Conservation (phyloP, 2,797 vertebrate genomes). For the Salmo trutta region DNA sequence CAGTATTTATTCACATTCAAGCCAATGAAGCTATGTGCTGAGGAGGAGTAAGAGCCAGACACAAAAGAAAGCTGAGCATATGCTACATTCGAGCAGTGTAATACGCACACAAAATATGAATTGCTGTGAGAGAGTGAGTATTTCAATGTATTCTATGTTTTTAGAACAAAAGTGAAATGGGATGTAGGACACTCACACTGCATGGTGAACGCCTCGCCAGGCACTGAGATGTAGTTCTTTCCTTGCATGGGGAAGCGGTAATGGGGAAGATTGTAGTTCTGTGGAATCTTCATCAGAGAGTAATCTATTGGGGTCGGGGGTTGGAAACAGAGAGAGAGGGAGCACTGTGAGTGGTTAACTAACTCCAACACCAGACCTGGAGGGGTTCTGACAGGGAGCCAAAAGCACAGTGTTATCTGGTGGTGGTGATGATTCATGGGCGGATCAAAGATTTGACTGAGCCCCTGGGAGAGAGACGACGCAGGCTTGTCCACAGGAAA, state of each 20-base stretch:
- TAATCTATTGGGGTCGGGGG: constrained; percentile 80
- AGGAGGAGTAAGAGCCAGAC: not conserved
- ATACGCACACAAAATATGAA: not conserved
- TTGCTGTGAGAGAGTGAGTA: constrained; percentile 6
- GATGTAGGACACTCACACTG: constrained; percentile 77
- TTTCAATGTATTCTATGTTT: constrained; percentile 3
- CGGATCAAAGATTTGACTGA: constrained; percentile 36
- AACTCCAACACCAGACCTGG: not conserved
- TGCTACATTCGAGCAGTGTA: not conserved
- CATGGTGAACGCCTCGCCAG: constrained; percentile 83
- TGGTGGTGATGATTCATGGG: constrained; percentile 25
- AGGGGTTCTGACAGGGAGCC: constrained; percentile 16
- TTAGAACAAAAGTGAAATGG: not conserved
- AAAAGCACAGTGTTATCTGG: constrained; percentile 12
- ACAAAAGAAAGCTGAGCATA: not conserved
- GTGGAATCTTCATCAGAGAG: constrained; percentile 82
- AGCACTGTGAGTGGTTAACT: constrained; percentile 2
- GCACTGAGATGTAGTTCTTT: constrained; percentile 89
- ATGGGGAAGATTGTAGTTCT: constrained; percentile 74
- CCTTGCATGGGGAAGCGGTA: constrained; percentile 91
- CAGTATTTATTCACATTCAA: constrained; percentile 2
- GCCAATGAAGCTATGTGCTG: not conserved
- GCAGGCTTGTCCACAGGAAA: constrained; percentile 32
- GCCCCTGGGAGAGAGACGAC: constrained; percentile 32
- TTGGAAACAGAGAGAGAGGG: constrained; percentile 23